Percentiles rank a stretch among this genome's conserved stretches.
phyloP scores from a whole-genome alignment of 2,113 vertebrate species.

The Synchiropus splendidus region DNA sequence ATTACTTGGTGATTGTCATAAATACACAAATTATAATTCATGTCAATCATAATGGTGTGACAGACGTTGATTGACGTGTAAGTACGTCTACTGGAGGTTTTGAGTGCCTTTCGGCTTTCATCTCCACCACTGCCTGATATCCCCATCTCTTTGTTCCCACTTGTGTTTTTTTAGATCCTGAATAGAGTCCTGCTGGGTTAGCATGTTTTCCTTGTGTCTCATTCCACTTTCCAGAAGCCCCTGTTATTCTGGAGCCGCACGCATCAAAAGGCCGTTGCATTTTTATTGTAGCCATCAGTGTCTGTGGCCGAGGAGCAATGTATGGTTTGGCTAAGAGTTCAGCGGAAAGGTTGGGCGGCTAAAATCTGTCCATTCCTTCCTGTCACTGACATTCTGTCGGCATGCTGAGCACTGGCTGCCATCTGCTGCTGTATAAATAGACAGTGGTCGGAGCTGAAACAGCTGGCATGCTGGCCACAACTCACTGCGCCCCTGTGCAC shows the following conservation, averaged over 20 bases:
- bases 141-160: constrained; percentile 38
- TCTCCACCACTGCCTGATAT: constrained; percentile 33
- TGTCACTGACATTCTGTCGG: constrained; percentile 65
- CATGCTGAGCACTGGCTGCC: constrained; percentile 57
- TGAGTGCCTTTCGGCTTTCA: constrained; percentile 12
- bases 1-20: no score
- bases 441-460: constrained; percentile 46
- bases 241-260: constrained; percentile 35
- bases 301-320: constrained; percentile 15
- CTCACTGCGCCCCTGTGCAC: constrained; percentile 17
- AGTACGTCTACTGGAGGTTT: no score
- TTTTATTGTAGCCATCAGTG: constrained; percentile 18
- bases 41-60: no score
- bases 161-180: constrained; percentile 43
- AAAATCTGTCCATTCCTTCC: constrained; percentile 68
- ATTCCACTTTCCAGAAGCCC: constrained; percentile 22
- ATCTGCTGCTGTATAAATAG: constrained; percentile 72
- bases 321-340: constrained; percentile 36
- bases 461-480: constrained; percentile 47
- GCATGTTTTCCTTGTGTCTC: constrained; percentile 44
- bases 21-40: no score
- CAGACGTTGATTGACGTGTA: no score
- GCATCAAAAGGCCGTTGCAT: constrained; percentile 33
- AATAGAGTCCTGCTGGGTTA: constrained; percentile 54
- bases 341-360: constrained; percentile 48